Conservation (phyloP, 1,140 invertebrate genomes). For the Homalodisca vitripennis region DNA sequence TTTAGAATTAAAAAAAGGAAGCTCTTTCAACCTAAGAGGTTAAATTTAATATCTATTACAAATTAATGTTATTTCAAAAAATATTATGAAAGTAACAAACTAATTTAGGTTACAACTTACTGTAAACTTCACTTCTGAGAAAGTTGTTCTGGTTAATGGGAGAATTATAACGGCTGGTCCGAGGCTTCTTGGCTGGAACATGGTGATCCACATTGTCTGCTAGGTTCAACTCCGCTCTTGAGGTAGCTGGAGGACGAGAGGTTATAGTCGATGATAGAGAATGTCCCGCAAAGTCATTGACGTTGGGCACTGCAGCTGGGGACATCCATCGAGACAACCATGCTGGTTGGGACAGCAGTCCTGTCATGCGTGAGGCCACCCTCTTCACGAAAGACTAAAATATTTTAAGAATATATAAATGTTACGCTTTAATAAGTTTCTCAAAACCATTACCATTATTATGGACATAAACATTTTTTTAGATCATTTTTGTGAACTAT, state of each 20-base stretch:
- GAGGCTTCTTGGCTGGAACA: neutral
- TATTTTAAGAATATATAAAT: too few relatives aligned
- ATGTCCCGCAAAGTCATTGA: conserved; percentile 9
- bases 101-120: neutral
- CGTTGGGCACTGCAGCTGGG: conserved; percentile 20
- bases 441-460: too few relatives aligned
- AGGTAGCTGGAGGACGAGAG: conserved; percentile 7
- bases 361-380: conserved; percentile 35
- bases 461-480: too few relatives aligned
- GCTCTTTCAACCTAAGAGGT: too few relatives aligned
- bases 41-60: too few relatives aligned
- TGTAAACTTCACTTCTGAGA: neutral
- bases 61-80: too few relatives aligned
- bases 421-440: too few relatives aligned
- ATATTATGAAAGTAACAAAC: too few relatives aligned
- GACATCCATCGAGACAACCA: conserved; percentile 37
- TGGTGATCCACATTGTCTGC: neutral
- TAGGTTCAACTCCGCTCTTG: conserved; percentile 8
- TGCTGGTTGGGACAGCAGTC: conserved; percentile 35
- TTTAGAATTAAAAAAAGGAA: too few relatives aligned
- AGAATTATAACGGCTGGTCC: neutral
- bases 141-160: neutral
- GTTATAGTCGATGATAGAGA: conserved; percentile 11
- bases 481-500: too few relatives aligned
- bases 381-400: conserved; percentile 32